Percentiles rank a stretch among this genome's conserved stretches.
Conservation (phyloP, 1,140 invertebrate species). For the Lepidostoma basale region DNA sequence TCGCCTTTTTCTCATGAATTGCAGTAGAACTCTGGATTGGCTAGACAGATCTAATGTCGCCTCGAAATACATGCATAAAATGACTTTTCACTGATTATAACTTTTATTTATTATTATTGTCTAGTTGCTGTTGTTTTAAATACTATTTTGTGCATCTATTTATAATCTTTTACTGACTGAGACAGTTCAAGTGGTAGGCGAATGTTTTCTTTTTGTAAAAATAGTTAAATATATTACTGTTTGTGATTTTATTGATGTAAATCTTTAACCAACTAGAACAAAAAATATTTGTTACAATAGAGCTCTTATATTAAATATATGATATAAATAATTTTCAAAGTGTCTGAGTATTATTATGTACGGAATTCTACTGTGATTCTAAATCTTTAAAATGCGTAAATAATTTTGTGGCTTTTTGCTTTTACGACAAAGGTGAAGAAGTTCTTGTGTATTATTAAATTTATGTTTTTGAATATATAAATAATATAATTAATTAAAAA, state of each 20-base stretch:
- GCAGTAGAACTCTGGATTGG: conserved; percentile 38
- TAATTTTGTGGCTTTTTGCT: conserved; percentile 27
- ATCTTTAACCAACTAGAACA: too few species aligned
- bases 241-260: too few species aligned
- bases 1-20: conserved; percentile 34
- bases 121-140: conserved; percentile 14
- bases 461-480: conserved; percentile 41
- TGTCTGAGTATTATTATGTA: not conserved
- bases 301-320: conserved; percentile 9
- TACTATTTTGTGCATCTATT: too few species aligned
- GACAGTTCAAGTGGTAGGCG: too few species aligned
- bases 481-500: conserved; percentile 32
- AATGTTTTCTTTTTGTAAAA: too few species aligned
- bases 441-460: conserved; percentile 43
- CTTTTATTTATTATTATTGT: conserved; percentile 7
- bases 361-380: conserved; percentile 43
- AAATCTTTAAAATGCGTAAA: conserved; percentile 26
- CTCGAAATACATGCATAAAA: too few species aligned
- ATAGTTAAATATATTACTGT: too few species aligned
- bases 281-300: too few species aligned
- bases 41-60: conserved; percentile 6
- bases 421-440: conserved; percentile 32
- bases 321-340: not conserved
- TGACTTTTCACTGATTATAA: conserved; percentile 4
- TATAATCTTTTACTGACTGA: not conserved